Base-by-base conservation (phyloP, 2,113 vertebrate species). In the Zapus hudsonius region DNA sequence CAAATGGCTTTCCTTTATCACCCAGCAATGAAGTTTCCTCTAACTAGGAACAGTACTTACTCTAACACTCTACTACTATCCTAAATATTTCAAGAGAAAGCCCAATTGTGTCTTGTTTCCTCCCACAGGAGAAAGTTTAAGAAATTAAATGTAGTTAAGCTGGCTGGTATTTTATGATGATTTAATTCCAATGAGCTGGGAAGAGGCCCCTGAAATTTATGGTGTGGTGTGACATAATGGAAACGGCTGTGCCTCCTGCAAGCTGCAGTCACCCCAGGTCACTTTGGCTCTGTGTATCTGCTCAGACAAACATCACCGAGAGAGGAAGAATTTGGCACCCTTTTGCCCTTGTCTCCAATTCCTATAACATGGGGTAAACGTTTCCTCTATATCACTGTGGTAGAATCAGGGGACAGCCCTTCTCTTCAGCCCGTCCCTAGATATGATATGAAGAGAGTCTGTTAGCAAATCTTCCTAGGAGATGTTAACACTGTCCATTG, bases 71-170 rank as follows among this genome's bases (percentile, higher is more conserved):
- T 13, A 59, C 73, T 8, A 55, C 19, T 44, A 67, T 74, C 91
- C 75, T 81, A 92, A 82, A 93, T 87, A 90, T 82, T 84, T 69
- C 42, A 79, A 81, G 40, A 90, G 40, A 73, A 82, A 94, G 44
- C 42, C 42, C 13, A 42, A 63, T 52, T 76, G 36, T 29, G 7
- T n/a, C 89, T 81, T n/a, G 13, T 40, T 40, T 93, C 70, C 67
- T 64, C 59, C 19, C 85, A 72, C 78, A 78, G 72, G 47, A 86
- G 57, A 67, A 81, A 73, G 67, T 76, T 91, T 66, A 57, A 31
- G 55, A 36, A 84, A 91, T 82, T 87, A 64, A 94, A 79, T 84
- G 74, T 19, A 94, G 67, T 81, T 57, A 83, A 86, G n/a, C 57
- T 74, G 84, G 52, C 57, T 75, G 63, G 73, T 74, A 38, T 44